Percentiles rank a stretch among this genome's conserved stretches.
phyloP scores from a whole-genome alignment of 2,113 vertebrate genomes.

The Cichladusa arquata region DNA sequence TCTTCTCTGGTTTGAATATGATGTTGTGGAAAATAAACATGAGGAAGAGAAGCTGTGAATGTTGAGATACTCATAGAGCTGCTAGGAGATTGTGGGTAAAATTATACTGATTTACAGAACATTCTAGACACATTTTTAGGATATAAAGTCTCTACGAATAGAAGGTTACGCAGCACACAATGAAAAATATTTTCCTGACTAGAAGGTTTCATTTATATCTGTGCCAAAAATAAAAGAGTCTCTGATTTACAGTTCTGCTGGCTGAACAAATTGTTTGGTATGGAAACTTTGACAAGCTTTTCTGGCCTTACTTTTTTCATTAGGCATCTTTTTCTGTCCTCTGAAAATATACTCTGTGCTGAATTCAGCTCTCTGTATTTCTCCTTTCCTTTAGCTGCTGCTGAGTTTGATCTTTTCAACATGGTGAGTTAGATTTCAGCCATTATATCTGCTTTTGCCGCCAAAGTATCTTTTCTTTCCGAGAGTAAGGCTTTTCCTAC shows the following conservation, averaged over 20 bases:
- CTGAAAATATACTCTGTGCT: not conserved
- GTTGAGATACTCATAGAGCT: not conserved
- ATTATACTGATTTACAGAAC: not conserved
- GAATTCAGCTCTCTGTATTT: not conserved
- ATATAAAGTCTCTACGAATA: not conserved
- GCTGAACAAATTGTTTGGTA: slow-evolving; percentile 53
- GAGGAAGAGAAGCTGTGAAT: not conserved
- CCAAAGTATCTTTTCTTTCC: not conserved
- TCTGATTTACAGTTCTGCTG: slow-evolving; percentile 47
- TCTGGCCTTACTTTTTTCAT: slow-evolving; percentile 34
- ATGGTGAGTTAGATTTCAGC: not conserved
- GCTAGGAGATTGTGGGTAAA: not conserved
- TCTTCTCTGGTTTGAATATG: not conserved
- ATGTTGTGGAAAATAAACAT: not conserved
- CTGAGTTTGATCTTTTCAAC: not conserved
- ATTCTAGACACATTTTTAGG: not conserved
- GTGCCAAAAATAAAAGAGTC: slow-evolving; percentile 48
- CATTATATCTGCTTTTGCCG: not conserved
- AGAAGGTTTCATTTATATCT: slow-evolving; percentile 41
- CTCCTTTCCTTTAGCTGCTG: not conserved
- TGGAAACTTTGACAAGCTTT: slow-evolving; percentile 32
- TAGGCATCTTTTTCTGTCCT: not conserved
- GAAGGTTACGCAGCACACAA: not conserved
- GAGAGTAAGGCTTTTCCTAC: not conserved
- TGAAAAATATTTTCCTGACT: slow-evolving; percentile 49